Evolutionary conservation across 2,888 invertebrate species (phyloP), one percentile per base, ranked within the genome.

Genomic region (Trachelus iudaicus): DNA sequence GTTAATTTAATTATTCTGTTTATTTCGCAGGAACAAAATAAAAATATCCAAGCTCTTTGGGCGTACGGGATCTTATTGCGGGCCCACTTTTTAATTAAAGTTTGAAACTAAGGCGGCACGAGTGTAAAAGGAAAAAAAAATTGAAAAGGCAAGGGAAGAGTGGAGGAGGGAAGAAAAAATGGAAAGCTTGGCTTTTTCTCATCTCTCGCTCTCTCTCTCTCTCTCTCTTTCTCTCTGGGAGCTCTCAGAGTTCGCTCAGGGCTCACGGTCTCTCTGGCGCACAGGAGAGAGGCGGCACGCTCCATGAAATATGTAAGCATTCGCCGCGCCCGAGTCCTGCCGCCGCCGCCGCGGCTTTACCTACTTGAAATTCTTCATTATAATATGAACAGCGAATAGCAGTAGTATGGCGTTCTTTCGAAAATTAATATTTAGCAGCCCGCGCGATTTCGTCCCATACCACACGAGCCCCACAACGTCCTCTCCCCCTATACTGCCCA

Each of bases 81-180:
- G 83, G 81, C 85, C 83, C 85, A 85, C 86, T 89, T 89, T 89
- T 89, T 89, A 89, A 89, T 89, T 89, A 88, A 89, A 89, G 86
- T 89, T 89, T 84, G 84, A 86, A 87, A 87, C 87, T 87, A 85
- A 86, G 85, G 82, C 82, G 83, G 81, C 79, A 81, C 75, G 80
- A 81, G 82, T 79, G 79, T 86, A 85, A 84, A 85, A 84, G 83
- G 79, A 40, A 56, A 37, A 73, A 74, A 81, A 82, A 82, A 81
- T 79, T 81, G 82, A 81, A 73, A 79, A 76, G 79, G 81, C 30
- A 40, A 11, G 34, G 30, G 40, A 3, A n/a, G 34, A 34, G 69
- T 23, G 40, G 15, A 30, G 34, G 37, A 33, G 11, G 9, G 69
- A 30, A 33, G 69, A 68, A 76, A 69, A 56, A 56, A 56, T 56